A percentile compares a stretch with the other conserved stretches of the same genome.
These are phyloP conservation scores for Limosa lapponica DNA, from an alignment of 2,797 vertebrate species.

Conservation along the genomic window DNA sequence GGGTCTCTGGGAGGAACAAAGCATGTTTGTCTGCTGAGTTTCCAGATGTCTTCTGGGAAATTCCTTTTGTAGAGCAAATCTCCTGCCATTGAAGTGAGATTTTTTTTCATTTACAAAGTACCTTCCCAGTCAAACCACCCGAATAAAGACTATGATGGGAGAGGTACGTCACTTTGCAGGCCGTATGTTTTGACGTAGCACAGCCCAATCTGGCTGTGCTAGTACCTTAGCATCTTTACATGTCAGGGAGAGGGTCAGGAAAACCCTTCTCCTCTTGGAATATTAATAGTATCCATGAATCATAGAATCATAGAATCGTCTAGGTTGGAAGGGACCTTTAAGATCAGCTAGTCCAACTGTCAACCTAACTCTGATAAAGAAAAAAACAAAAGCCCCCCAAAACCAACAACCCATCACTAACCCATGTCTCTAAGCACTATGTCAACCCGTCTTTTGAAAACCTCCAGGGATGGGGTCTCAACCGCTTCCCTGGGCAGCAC, in stretches of 20 bases:
- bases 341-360: too few species aligned
- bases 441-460: too few species aligned
- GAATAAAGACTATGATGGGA: neutral
- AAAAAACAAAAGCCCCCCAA: too few species aligned
- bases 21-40: constrained; percentile 22
- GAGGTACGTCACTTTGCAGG: neutral
- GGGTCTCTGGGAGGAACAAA: constrained; percentile 29
- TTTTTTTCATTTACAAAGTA: constrained; percentile 1
- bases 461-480: too few species aligned
- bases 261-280: neutral
- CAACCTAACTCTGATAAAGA: too few species aligned
- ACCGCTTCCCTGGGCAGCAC: too few species aligned
- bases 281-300: neutral
- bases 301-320: too few species aligned
- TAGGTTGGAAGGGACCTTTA: too few species aligned
- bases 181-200: neutral
- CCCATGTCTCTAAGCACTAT: too few species aligned
- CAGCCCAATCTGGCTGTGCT: neutral
- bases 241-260: neutral
- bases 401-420: too few species aligned
- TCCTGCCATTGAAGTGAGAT: neutral
- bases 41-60: neutral
- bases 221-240: neutral
- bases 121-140: neutral
- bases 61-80: constrained; percentile 24